These are phyloP conservation scores for Piprites chloris DNA, from an alignment of 2,113 vertebrate species.

Conservation along the genomic window DNA sequence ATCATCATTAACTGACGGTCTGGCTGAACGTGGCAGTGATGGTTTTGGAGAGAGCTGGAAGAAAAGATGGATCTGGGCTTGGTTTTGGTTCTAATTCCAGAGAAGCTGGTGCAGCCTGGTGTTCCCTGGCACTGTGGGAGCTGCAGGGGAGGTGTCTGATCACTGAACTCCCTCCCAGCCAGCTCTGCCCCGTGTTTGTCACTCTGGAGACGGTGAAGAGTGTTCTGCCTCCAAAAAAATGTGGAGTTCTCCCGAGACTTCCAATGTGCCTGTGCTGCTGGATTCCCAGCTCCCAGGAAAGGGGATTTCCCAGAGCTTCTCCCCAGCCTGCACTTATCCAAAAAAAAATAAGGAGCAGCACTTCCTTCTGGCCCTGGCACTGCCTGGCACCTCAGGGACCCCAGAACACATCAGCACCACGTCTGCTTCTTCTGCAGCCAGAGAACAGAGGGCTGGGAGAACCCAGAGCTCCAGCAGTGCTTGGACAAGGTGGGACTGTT, in stretches of 20 bases:
- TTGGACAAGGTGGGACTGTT: not conserved
- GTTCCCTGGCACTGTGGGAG: not conserved
- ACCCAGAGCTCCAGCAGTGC: rapidly evolving
- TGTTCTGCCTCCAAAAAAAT: not conserved
- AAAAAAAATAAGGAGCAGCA: not conserved
- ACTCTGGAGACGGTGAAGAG: not conserved
- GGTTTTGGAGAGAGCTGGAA: not conserved
- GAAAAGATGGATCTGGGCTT: not conserved
- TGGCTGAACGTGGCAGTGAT: rapidly evolving
- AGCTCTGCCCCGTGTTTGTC: not conserved
- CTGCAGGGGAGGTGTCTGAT: not conserved
- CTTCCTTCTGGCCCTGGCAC: not conserved
- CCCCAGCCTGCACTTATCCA: not conserved
- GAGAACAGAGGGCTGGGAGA: not conserved
- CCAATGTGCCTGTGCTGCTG: not conserved
- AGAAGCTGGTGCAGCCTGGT: not conserved
- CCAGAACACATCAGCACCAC: not conserved
- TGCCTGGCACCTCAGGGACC: not conserved
- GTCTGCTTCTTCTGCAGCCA: not conserved
- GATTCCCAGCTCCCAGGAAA: not conserved
- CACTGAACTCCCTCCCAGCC: not conserved
- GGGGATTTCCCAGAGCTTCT: not conserved
- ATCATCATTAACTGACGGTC: not conserved
- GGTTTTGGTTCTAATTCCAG: not conserved
- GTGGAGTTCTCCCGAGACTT: not conserved